Conservation (phyloP, 1,140 invertebrate genomes). For the Diorhabda sublineata region DNA sequence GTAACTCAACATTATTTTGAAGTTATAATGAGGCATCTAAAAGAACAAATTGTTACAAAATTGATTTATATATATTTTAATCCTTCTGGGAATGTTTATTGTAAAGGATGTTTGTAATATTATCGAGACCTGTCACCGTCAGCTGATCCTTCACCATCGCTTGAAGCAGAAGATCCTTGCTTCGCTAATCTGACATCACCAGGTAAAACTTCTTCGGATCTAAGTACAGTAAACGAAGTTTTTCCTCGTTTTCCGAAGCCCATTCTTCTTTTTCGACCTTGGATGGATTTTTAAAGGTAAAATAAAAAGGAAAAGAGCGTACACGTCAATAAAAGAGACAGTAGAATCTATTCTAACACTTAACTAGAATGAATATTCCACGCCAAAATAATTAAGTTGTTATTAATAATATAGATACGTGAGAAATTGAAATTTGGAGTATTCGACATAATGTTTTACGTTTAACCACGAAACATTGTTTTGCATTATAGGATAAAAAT, state of each 20-base stretch:
- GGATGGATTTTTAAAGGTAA: constrained; percentile 8
- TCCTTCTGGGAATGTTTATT: too few species aligned
- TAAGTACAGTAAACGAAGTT: constrained; percentile 91
- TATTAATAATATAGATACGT: background rate
- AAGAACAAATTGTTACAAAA: too few species aligned
- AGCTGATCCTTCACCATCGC: constrained; percentile 83
- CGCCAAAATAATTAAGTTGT: background rate
- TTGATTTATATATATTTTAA: too few species aligned
- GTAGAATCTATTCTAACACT: background rate
- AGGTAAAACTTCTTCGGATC: constrained; percentile 90
- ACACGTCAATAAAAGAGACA: constrained; percentile 26
- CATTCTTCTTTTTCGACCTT: constrained; percentile 89
- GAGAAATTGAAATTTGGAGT: too few species aligned
- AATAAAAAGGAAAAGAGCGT: constrained; percentile 29
- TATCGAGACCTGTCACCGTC: constrained; percentile 68
- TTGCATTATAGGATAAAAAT: too few species aligned
- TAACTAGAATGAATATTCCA: background rate
- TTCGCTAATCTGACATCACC: constrained; percentile 76
- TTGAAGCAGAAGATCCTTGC: constrained; percentile 83
- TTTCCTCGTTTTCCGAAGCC: constrained; percentile 92
- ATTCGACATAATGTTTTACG: too few species aligned
- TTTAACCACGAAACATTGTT: too few species aligned
- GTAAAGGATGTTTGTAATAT: too few species aligned
- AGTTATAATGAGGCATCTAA: too few species aligned
- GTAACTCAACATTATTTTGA: too few species aligned